A percentile compares a stretch with the other conserved stretches of the same genome.
These are phyloP conservation scores for Rapana venosa DNA, from an alignment of 2,888 invertebrate species.

Conservation along the genomic window DNA sequence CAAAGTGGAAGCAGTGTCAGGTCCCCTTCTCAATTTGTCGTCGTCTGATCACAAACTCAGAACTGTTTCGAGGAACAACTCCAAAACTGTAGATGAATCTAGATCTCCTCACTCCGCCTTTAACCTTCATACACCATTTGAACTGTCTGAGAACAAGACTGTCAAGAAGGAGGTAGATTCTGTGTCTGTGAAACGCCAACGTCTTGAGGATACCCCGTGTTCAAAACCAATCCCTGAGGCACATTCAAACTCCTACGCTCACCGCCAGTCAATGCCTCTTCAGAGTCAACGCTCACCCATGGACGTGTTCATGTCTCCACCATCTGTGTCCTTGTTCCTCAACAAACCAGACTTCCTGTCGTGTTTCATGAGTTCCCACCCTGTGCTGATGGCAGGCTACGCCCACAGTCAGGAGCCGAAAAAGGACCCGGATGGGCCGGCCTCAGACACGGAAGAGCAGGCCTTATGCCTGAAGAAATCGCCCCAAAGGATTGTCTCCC, in stretches of 20 bases:
- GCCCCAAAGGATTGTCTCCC: not conserved
- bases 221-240: not conserved
- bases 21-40: not conserved
- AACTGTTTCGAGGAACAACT: not conserved
- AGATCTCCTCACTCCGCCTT: not conserved
- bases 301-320: not conserved
- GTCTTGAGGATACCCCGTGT: not conserved
- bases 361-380: not conserved
- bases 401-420: not conserved
- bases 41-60: not conserved
- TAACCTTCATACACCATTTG: not conserved
- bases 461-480: constrained; percentile 38
- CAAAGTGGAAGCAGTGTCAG: constrained; percentile 13
- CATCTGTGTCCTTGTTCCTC: not conserved
- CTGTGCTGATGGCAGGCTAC: not conserved
- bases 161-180: constrained; percentile 19
- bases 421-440: not conserved
- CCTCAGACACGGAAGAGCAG: constrained; percentile 21
- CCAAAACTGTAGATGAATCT: not conserved
- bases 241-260: not conserved
- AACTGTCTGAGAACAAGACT: not conserved
- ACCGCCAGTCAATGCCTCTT: not conserved
- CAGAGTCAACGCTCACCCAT: not conserved
- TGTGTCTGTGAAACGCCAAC: not conserved
- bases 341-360: constrained; percentile 26